phyloP scores from a whole-genome alignment of 2,113 vertebrate species.

The Peucedramus taeniatus region DNA sequence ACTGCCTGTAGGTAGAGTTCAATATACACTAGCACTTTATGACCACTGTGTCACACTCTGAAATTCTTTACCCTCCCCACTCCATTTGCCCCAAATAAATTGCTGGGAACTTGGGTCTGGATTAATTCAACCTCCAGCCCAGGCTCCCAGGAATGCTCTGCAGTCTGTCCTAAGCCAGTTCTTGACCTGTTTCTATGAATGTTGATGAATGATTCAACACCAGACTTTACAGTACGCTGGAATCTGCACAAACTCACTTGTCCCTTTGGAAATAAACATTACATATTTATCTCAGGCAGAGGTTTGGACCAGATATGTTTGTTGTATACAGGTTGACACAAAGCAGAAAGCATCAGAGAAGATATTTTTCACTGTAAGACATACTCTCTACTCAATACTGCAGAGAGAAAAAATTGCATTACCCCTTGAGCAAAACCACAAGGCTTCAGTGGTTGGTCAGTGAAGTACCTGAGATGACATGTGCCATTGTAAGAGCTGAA shows the following conservation, averaged over 20 bases:
- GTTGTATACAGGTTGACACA: not conserved
- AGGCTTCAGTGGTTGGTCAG: not conserved
- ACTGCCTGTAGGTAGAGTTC: not conserved
- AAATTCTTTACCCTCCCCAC: not conserved
- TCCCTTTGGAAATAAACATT: fast-evolving
- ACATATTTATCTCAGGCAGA: not conserved
- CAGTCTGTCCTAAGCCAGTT: not conserved
- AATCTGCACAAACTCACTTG: not conserved
- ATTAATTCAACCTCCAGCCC: not conserved
- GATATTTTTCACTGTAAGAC: not conserved
- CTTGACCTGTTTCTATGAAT: not conserved
- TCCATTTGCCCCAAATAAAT: not conserved
- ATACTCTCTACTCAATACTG: not conserved
- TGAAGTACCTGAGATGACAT: not conserved
- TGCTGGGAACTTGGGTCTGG: not conserved
- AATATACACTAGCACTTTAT: not conserved
- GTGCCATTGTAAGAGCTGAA: fast-evolving
- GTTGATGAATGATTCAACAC: not conserved
- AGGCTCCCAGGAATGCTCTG: not conserved
- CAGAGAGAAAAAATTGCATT: not conserved
- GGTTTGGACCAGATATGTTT: not conserved
- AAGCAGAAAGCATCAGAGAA: not conserved
- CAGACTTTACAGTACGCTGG: not conserved
- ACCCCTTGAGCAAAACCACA: not conserved
- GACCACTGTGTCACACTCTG: not conserved